Conservation (phyloP, 2,797 vertebrate species). For the Gymnodraco acuticeps region DNA sequence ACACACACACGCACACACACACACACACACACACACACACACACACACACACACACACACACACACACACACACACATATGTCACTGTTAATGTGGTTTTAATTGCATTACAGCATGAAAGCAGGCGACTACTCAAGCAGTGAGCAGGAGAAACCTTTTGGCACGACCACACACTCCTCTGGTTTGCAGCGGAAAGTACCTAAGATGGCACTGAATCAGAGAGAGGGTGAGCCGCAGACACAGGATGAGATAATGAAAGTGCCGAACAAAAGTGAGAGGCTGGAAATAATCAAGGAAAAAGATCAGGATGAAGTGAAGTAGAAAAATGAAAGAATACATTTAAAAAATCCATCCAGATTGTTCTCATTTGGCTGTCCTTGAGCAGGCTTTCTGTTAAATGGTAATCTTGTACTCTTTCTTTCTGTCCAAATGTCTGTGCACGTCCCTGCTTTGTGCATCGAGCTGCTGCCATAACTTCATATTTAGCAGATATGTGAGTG, state of each 20-base stretch:
- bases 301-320: constrained; percentile 18
- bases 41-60: constrained; percentile 8
- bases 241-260: constrained; percentile 12
- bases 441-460: too few relatives aligned
- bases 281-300: not conserved
- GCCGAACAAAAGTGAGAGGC: not conserved
- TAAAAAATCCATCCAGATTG: constrained; percentile 13
- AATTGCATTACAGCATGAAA: constrained; percentile 47
- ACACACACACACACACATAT: constrained; percentile 5
- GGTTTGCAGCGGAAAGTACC: constrained; percentile 27
- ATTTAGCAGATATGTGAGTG: too few relatives aligned
- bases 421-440: too few relatives aligned
- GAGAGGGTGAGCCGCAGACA: constrained; percentile 4
- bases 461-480: too few relatives aligned
- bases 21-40: not conserved
- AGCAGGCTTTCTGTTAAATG: constrained; percentile 20
- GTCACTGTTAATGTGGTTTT: constrained; percentile 39
- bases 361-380: constrained; percentile 30
- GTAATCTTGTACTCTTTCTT: not conserved
- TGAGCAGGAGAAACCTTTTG: constrained; percentile 11
- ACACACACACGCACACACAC: constrained; percentile 3
- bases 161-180: constrained; percentile 20
- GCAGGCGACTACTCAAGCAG: constrained; percentile 33
- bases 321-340: not conserved
- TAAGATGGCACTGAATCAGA: constrained; percentile 17